A percentile compares a stretch with the other conserved stretches of the same genome.
These are phyloP conservation scores for Chorisops tibialis DNA, from an alignment of 2,888 invertebrate genomes.

Conservation along the genomic window DNA sequence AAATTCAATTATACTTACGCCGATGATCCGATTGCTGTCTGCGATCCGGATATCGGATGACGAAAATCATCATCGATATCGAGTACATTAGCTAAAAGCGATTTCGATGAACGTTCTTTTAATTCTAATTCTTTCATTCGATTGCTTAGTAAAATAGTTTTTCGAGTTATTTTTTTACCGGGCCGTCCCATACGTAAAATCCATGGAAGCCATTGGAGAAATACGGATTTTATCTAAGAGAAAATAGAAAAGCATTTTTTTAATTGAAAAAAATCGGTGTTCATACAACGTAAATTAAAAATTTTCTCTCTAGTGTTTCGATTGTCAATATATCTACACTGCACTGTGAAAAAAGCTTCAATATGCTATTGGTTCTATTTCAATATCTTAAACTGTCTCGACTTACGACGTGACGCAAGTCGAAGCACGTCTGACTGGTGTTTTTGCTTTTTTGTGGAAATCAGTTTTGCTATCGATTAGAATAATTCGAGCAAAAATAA, in stretches of 20 bases:
- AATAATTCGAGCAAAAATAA: too few relatives aligned
- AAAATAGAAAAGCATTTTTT: background rate
- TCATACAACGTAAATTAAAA: too few relatives aligned
- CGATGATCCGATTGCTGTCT: conserved; percentile 62
- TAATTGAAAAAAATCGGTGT: too few relatives aligned
- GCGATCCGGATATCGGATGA: conserved; percentile 60
- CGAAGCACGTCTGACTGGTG: too few relatives aligned
- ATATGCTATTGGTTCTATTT: too few relatives aligned
- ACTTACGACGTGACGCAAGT: too few relatives aligned
- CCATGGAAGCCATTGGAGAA: conserved; percentile 98
- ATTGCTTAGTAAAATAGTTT: conserved; percentile 84
- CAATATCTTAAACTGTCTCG: too few relatives aligned
- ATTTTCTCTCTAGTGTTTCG: too few relatives aligned
- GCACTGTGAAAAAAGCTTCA: too few relatives aligned
- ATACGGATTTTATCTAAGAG: conserved; percentile 83
- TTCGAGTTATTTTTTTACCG: conserved; percentile 88
- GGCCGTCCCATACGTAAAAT: conserved; percentile 93
- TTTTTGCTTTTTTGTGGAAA: too few relatives aligned
- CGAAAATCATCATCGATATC: conserved; percentile 95
- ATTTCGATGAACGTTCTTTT: conserved; percentile 91
- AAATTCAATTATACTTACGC: conserved; percentile 57
- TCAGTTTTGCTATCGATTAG: too few relatives aligned
- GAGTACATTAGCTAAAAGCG: conserved; percentile 88
- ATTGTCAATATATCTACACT: too few relatives aligned
- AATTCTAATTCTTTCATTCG: conserved; percentile 90